Percentiles rank a stretch among this genome's conserved stretches.
Conservation (phyloP, 2,888 invertebrate genomes). For the Leptothorax acervorum region DNA sequence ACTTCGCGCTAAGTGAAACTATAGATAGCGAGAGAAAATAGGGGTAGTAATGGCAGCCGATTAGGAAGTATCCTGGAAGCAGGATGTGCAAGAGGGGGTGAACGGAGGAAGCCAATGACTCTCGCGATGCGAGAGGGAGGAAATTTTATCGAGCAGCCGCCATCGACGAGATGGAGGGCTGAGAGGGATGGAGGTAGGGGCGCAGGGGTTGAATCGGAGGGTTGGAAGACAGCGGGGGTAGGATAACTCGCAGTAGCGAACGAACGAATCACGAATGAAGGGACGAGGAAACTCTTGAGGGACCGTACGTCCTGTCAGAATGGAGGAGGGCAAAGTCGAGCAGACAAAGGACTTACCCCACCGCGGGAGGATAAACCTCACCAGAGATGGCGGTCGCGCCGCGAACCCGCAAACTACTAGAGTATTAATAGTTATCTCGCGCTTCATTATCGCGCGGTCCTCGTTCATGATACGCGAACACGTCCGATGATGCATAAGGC, state of each 20-base stretch:
- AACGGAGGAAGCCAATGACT: conserved; percentile 56
- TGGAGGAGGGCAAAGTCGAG: conserved; percentile 66
- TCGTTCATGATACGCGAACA: conserved; percentile 50
- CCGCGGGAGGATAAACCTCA: conserved; percentile 69
- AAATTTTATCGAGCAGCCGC: conserved; percentile 69
- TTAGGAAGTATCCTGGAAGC: conserved; percentile 49
- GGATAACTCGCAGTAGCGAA: conserved; percentile 66
- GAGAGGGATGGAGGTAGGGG: conserved; percentile 51
- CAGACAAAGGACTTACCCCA: conserved; percentile 71
- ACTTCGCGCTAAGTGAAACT: conserved; percentile 49
- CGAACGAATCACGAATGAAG: conserved; percentile 76
- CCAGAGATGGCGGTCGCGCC: conserved; percentile 75
- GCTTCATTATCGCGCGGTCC: conserved; percentile 75
- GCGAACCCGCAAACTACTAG: conserved; percentile 79
- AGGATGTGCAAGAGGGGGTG: conserved; percentile 15
- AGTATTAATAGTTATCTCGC: conserved; percentile 80
- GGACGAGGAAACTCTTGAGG: conserved; percentile 67
- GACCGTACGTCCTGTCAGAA: conserved; percentile 50
- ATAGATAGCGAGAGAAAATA: conserved; percentile 54
- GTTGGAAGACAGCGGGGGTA: conserved; percentile 49
- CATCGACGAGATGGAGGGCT: conserved; percentile 57
- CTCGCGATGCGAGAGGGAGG: conserved; percentile 53
- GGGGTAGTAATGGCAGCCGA: conserved; percentile 60
- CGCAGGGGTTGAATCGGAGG: conserved; percentile 53
- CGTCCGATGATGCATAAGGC: background rate